Base-by-base conservation (phyloP, 1,140 invertebrate genomes). In the Augochlora pura region DNA sequence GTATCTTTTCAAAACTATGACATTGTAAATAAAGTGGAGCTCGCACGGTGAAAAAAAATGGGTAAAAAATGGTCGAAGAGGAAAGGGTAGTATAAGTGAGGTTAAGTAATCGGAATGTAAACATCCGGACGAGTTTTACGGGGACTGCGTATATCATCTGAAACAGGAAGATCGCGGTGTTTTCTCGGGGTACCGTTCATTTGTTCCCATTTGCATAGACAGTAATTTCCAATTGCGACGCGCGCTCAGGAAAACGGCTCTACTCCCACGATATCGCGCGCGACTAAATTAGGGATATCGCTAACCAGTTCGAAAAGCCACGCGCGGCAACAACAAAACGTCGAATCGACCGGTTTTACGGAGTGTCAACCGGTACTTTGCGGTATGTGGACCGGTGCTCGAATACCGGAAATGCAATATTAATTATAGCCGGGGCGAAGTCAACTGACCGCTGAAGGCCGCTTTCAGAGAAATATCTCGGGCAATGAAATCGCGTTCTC, bases 321-420 rank as follows among this genome's bases (percentile, higher is more conserved):
- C 59, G 21, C 32, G 14, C n/a, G 21, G 42, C 18, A 42, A 32
- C 27, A 74, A 66, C 63, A 57, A 62, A 74, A 73, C 62, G n/a
- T 70, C 18, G 32, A 23, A 81, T 80, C 72, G 68, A 85, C 82
- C 78, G 73, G 82, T 85, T 77, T 80, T 78, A 39, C 76, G 38
- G 66, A 79, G 62, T 65, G 18, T 27, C 54, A 84, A 81, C 83
- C 83, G 78, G 83, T 84, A 85, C 72, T 84, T 59, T 60, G 16
- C 64, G 71, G 46, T 73, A 85, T 73, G 72, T 84, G 73, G 78
- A 77, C 81, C 65, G 69, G 54, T 27, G 67, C 59, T 84, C 59
- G 65, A 60, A 81, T 80, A 65, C 82, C 72, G 78, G 63, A 77
- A 83, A 64, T 52, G 42, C 78, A 68, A 73, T 77, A 81, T 84